Base-by-base conservation (phyloP, 2,797 vertebrate species). In the Sorex maritimensis region DNA sequence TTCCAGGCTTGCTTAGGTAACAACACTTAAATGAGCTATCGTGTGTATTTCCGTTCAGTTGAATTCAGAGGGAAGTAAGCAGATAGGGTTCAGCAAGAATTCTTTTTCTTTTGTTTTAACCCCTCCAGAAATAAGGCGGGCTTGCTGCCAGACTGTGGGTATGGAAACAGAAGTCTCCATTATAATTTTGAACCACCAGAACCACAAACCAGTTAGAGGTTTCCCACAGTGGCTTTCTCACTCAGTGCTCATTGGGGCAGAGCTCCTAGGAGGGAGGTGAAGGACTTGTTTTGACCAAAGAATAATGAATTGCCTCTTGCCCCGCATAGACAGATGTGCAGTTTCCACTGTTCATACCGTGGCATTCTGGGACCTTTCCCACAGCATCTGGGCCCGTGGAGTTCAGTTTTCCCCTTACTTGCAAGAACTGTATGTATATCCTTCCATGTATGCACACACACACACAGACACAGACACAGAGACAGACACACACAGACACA, bases 141-240 rank as follows among this genome's bases (percentile, higher is more conserved):
- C 49, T 94, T 93, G 28, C 28, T 72, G 34, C 41, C 72, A 84
- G n/a, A 86, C 12, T 79, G 52, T 85, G 46, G 41, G 14, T 86
- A 72, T 74, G 81, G 92, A 84, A 92, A 89, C 41, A 11, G 92
- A 26, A 55, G 12, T 9, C 30, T 93, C 89, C 10, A 77, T 77
- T 65, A 85, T 77, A 69, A 88, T 92, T 92, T 95, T 88, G 58
- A 55, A 79, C 77, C 26, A 91, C 84, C 49, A 52, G 81, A 38
- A 10, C 3, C 68, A n/a, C 67, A 58, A 41, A 79, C 21, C 21
- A 49, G 69, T 81, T 88, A 68, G 61, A 68, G 38, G 46, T 86
- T 92, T 72, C 26, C 61, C 38, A 34, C 14, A 88, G 61, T 86
- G 82, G 4, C 63, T 68, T 79, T 80, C 58, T 94, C 61, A 49